These are phyloP conservation scores for Pseudobourletiella spinata DNA, from an alignment of 1,140 invertebrate genomes.

Conservation along the genomic window DNA sequence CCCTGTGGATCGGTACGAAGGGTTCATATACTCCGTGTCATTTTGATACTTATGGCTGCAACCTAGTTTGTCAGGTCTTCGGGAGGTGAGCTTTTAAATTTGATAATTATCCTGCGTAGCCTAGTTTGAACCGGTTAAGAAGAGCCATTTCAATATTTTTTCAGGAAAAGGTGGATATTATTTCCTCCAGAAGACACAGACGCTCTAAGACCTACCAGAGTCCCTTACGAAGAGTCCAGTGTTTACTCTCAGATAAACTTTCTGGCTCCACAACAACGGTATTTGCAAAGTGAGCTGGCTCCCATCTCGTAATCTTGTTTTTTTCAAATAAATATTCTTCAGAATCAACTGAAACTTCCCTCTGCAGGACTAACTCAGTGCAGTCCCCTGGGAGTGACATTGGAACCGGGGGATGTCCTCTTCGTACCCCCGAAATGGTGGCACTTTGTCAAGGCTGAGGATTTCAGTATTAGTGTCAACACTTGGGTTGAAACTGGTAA, in stretches of 20 bases:
- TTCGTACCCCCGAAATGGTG: constrained; percentile 87
- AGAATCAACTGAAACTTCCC: too few relatives aligned
- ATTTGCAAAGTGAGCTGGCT: constrained; percentile 41
- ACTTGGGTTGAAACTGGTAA: constrained; percentile 69
- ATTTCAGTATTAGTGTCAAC: constrained; percentile 68
- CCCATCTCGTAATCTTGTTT: too few relatives aligned
- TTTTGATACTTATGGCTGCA: constrained; percentile 87
- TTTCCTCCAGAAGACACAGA: constrained; percentile 67
- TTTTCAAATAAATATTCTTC: too few relatives aligned
- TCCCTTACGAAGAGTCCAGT: constrained; percentile 96
- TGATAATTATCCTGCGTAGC: background rate
- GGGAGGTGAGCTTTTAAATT: constrained; percentile 55
- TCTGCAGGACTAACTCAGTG: constrained; percentile 39
- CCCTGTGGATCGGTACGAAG: constrained; percentile 80
- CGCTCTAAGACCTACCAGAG: constrained; percentile 63
- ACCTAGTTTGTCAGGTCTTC: constrained; percentile 78
- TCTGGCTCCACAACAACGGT: constrained; percentile 53
- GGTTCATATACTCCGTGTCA: constrained; percentile 89
- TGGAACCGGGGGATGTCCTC: constrained; percentile 76
- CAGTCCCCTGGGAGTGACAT: constrained; percentile 49
- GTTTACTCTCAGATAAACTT: constrained; percentile 81
- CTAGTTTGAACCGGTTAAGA: too few relatives aligned
- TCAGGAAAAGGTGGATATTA: constrained; percentile 84
- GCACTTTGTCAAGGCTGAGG: constrained; percentile 85
- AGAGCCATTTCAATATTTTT: too few relatives aligned